phyloP scores from a whole-genome alignment of 2,113 vertebrate species.

The Cichladusa arquata region DNA sequence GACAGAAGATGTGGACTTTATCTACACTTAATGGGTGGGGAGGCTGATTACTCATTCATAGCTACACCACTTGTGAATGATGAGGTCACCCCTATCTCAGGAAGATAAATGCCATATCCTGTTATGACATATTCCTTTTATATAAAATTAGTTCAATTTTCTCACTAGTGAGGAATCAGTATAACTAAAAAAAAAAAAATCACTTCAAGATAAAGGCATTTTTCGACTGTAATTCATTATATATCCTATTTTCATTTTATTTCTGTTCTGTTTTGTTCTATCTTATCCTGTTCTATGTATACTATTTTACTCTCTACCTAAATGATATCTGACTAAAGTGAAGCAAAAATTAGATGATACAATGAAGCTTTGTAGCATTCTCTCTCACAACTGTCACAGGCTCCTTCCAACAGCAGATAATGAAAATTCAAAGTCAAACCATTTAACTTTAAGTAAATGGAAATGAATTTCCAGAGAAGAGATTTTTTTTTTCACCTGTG shows the following conservation, averaged over 20 bases:
- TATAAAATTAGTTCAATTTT: conserved; percentile 68
- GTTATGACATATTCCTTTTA: conserved; percentile 59
- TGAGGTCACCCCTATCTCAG: conserved; percentile 61
- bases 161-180: conserved; percentile 42
- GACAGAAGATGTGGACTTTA: conserved; percentile 59
- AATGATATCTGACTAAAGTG: conserved; percentile 71
- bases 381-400: conserved; percentile 67
- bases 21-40: conserved; percentile 44
- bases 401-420: conserved; percentile 68
- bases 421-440: conserved; percentile 75
- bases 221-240: conserved; percentile 59
- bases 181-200: conserved; percentile 24
- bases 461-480: conserved; percentile 71
- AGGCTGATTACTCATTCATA: conserved; percentile 65
- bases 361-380: conserved; percentile 62
- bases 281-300: conserved; percentile 59
- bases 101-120: conserved; percentile 64
- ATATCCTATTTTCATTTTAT: conserved; percentile 63
- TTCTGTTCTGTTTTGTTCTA: conserved; percentile 68
- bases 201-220: conserved; percentile 62
- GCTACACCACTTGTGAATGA: conserved; percentile 55
- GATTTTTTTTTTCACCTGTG: conserved; percentile 65
- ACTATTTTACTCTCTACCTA: conserved; percentile 65
- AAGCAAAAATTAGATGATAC: conserved; percentile 75
- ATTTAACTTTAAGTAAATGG: conserved; percentile 74